Conservation (phyloP, 2,888 invertebrate genomes). For the Litoditis marina region DNA sequence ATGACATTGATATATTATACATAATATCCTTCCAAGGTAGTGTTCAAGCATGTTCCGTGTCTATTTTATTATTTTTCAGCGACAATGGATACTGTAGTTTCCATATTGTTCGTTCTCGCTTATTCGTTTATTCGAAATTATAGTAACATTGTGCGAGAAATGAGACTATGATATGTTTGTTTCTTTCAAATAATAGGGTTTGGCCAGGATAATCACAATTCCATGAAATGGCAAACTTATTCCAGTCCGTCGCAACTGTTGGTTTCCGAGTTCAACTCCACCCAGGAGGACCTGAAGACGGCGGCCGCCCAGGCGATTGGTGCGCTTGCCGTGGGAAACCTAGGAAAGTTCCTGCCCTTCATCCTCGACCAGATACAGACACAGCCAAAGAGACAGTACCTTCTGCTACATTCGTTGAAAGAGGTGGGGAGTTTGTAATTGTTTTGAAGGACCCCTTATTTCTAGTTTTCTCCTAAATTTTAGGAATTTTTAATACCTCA, state of each 20-base stretch:
- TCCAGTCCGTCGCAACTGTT: constrained; percentile 63
- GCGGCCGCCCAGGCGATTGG: constrained; percentile 93
- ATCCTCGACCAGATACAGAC: constrained; percentile 84
- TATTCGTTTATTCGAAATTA: neutral
- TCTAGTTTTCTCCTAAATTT: too few relatives aligned
- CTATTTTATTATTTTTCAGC: too few relatives aligned
- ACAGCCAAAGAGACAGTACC: constrained; percentile 89
- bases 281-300: constrained; percentile 92
- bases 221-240: neutral
- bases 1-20: too few relatives aligned
- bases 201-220: neutral
- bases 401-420: constrained; percentile 91
- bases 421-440: constrained; percentile 71
- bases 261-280: constrained; percentile 81
- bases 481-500: too few relatives aligned
- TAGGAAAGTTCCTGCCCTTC: constrained; percentile 84
- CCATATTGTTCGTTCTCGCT: too few relatives aligned
- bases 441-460: neutral
- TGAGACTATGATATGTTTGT: neutral
- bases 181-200: neutral
- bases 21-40: too few relatives aligned
- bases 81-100: too few relatives aligned
- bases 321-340: constrained; percentile 89
- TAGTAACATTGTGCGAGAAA: neutral
- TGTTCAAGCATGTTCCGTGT: too few relatives aligned